Evolutionary conservation across 2,113 vertebrate genomes (phyloP), one percentile per base, ranked within the genome.

Genomic region (Chelonoidis abingdonii): DNA sequence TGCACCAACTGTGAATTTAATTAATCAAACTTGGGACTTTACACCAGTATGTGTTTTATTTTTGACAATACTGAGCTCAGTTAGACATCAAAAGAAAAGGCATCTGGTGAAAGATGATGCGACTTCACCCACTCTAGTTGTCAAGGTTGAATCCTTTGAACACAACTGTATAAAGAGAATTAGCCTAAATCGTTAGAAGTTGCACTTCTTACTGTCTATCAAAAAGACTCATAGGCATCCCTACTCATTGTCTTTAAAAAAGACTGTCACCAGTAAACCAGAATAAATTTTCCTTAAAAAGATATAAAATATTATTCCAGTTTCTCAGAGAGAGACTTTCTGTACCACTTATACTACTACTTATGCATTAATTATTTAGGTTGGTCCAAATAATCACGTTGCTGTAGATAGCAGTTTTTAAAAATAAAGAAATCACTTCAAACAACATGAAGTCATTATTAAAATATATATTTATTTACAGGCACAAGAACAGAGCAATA

Each of bases 181-280:
- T 57, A 91, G 41, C 31, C 59, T 83, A 24, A 88, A 19, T 44
- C 10, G 14, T 44, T 44, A 49, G 29, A 16, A 9, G 41, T 10
- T 76, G n/a, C 27, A 6, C 76, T 83, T 93, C 13, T 69, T 69
- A 8, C 29, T 62, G 72, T 19, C 8, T 69, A n/a, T 72, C 76
- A 92, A 52, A 89, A 44, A 56, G 21, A 3, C 1, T 0, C 0
- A 24, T 13, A 96, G 87, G 2, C 13, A 86, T 38, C 69, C 72
- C 31, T 13, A 91, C 19, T 16, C 9, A 52, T 53, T 35, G 27
- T 86, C 89, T 89, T 44, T 38, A 3, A 29, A 13, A 92, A 93
- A 80, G 65, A 14, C 57, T 89, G 50, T n/a, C 35, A 92, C 14
- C 41, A 78, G 41, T 83, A 86, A 94, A 87, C 16, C 11, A 49